Evolutionary conservation across 2,888 invertebrate genomes (phyloP).

Genomic region (Drosophila austrosaltans): DNA sequence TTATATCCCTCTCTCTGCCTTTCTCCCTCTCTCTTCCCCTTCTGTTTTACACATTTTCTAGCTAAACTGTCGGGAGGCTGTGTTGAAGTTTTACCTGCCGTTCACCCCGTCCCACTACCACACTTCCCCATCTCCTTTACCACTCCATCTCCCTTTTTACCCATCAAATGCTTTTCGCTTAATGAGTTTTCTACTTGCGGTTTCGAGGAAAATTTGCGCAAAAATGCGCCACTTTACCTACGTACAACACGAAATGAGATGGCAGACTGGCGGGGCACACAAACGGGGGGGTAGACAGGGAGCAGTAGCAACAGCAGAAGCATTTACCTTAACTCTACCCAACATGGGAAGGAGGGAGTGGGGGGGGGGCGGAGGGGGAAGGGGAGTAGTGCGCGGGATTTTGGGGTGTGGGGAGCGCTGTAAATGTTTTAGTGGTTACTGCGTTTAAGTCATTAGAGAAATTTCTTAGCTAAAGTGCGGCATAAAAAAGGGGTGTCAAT

Average conservation of each 20-base stretch:
- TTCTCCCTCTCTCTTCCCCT: not conserved
- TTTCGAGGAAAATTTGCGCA: slow-evolving; percentile 70
- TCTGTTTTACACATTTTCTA: too few species aligned
- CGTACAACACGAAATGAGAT: slow-evolving; percentile 55
- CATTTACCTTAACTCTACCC: slow-evolving; percentile 32
- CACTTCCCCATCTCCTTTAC: too few species aligned
- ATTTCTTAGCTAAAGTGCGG: slow-evolving; percentile 73
- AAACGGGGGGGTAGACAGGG: not conserved
- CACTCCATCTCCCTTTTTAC: slow-evolving; percentile 32
- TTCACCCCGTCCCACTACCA: not conserved
- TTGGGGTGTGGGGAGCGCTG: slow-evolving; percentile 50
- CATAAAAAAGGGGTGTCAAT: slow-evolving; percentile 51
- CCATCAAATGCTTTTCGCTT: slow-evolving; percentile 75
- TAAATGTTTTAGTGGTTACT: slow-evolving; percentile 76
- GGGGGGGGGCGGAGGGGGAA: too few species aligned
- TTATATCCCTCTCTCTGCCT: not conserved
- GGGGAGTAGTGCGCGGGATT: slow-evolving; percentile 26
- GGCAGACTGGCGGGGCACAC: not conserved
- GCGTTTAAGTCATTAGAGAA: slow-evolving; percentile 78
- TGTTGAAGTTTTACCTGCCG: slow-evolving; percentile 11
- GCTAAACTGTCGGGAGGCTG: not conserved
- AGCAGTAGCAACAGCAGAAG: not conserved
- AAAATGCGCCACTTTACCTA: slow-evolving; percentile 76
- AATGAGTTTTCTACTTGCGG: slow-evolving; percentile 79
- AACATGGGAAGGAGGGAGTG: not conserved